Conservation (phyloP, 2,797 vertebrate species). For the Clarias laeviceps region DNA sequence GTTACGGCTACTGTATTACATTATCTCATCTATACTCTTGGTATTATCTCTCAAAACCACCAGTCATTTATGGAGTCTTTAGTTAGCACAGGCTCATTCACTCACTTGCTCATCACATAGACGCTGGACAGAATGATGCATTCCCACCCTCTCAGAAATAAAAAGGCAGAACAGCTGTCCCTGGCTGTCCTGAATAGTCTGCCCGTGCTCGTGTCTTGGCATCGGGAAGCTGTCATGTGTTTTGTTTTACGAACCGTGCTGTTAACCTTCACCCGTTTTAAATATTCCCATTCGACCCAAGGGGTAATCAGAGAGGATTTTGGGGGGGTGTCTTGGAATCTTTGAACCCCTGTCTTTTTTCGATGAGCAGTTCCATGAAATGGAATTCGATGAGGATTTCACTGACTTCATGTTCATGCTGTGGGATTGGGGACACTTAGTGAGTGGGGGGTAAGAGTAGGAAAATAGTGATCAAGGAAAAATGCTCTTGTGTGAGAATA, state of each 20-base stretch:
- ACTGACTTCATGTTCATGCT: neutral
- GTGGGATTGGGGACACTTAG: neutral
- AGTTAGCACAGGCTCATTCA: neutral
- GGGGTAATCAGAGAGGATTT: constrained; percentile 63
- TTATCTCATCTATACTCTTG: constrained; percentile 32
- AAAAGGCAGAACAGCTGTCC: constrained; percentile 36
- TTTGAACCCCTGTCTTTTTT: constrained; percentile 64
- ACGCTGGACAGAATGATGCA: neutral
- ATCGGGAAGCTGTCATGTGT: constrained; percentile 64
- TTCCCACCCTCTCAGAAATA: constrained; percentile 9
- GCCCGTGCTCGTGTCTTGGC: constrained; percentile 62
- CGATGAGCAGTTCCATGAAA: constrained; percentile 15
- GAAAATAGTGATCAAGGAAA: neutral
- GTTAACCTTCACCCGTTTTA: constrained; percentile 56
- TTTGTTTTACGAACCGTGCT: constrained; percentile 64
- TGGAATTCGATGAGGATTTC: neutral
- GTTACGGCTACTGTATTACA: constrained; percentile 7
- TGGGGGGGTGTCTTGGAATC: constrained; percentile 24
- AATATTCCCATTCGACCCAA: constrained; percentile 65
- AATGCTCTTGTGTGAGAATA: neutral
- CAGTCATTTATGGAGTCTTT: neutral
- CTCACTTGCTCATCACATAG: neutral
- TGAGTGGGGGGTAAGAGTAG: neutral
- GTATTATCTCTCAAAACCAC: constrained; percentile 13
- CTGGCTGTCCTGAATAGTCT: constrained; percentile 38